Base-by-base conservation (phyloP, 1,140 invertebrate genomes). In the Eumeta japonica region DNA sequence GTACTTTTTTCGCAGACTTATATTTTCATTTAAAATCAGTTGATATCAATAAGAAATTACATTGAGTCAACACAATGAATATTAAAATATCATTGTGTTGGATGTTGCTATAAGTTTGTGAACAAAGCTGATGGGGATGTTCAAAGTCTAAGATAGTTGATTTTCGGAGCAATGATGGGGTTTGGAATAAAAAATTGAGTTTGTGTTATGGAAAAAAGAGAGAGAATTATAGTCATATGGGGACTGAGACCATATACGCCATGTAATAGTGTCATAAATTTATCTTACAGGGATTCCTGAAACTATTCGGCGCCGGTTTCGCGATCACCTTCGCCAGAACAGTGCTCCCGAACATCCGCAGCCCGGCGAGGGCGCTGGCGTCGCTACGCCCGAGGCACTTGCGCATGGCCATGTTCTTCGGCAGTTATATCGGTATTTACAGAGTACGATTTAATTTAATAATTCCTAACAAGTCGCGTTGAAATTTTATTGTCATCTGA, bases 361-460 rank as follows among this genome's bases (percentile, higher is more conserved):
- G 51, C 1, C 74, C 74, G 0, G 14, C 62, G 1, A 64, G 50
- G 43, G 71, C 65, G 0, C 17, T 77, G 2, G 20, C 20, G 20
- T 57, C 48, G 1, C 54, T 77, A 10, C 55, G 58, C 18, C 24
- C 43, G 0, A 52, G 48, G n/a, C 62, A 74, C 27, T 63, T 72
- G 30, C 62, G 53, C 18, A 49, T 75, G 42, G 74, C 58, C 3
- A 18, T 74, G 12, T 77, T 75, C 52, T 68, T 77, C 44, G 68
- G 68, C 44, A 65, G 62, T 48, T 77, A 77, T 60, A 75, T 75
- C 35, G 75, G 72, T 65, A 77, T 77, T 59, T 77, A 77, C 55
- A 66, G 68, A 65, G 74, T 76, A 70, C 56, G 65, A 60, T 47
- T 24, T 7, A 24, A 7, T 24, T n/a, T n/a, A n/a, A 24, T 24